Conservation (phyloP, 2,797 vertebrate species). For the Cyprinodon diabolis region DNA sequence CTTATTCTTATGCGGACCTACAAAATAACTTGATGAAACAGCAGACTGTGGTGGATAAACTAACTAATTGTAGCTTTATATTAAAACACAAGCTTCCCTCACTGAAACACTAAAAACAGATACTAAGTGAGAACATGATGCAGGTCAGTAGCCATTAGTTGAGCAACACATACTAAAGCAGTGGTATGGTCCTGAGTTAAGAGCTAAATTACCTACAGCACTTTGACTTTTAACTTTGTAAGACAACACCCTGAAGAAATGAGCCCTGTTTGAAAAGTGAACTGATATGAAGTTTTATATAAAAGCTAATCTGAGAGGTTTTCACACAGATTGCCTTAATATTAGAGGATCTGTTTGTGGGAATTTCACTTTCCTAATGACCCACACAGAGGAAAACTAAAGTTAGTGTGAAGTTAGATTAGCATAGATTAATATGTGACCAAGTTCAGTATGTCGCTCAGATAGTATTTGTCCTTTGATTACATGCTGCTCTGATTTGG, state of each 20-base stretch:
- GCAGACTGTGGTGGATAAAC: background rate
- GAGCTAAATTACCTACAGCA: conserved; percentile 60
- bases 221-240: conserved; percentile 51
- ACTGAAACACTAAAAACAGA: background rate
- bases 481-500: conserved; percentile 59
- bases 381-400: conserved; percentile 31
- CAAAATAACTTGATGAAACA: background rate
- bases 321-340: conserved; percentile 14
- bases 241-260: conserved; percentile 57
- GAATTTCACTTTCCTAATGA: conserved; percentile 21
- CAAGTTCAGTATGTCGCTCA: conserved; percentile 24
- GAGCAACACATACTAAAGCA: conserved; percentile 18
- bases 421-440: conserved; percentile 63
- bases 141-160: background rate
- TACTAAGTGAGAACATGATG: background rate
- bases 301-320: conserved; percentile 20
- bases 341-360: conserved; percentile 19
- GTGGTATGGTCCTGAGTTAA: conserved; percentile 35
- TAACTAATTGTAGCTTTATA: background rate
- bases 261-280: conserved; percentile 54
- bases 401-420: conserved; percentile 22
- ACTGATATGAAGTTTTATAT: conserved; percentile 29
- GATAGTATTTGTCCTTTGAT: conserved; percentile 36
- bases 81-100: background rate
- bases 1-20: background rate